Evolutionary conservation across 2,797 vertebrate genomes (phyloP).

Genomic region (Eospalax fontanierii): DNA sequence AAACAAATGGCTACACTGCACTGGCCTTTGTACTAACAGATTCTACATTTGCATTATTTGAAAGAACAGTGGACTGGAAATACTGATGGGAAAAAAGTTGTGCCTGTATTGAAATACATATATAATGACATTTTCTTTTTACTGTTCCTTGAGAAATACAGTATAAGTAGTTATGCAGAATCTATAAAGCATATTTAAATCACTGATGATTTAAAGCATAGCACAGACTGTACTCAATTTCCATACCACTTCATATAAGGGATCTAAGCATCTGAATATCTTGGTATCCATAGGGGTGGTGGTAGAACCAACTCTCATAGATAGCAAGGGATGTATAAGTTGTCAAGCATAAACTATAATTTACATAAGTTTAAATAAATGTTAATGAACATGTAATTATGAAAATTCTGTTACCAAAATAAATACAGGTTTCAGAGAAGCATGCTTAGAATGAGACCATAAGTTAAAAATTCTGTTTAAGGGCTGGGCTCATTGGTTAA

Average conservation of each 20-base stretch:
- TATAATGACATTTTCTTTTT: background rate
- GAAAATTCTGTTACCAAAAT: background rate
- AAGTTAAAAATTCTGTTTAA: slow-evolving; percentile 14
- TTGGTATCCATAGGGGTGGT: background rate
- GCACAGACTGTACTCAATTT: background rate
- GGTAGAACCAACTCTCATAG: background rate
- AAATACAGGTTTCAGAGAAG: slow-evolving; percentile 2
- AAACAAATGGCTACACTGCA: background rate
- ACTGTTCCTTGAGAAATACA: background rate
- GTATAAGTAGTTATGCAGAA: background rate
- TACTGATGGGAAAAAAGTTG: background rate
- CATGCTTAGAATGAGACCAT: background rate
- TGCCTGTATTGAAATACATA: background rate
- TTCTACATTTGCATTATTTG: background rate
- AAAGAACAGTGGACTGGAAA: background rate
- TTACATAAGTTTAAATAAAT: slow-evolving; percentile 26
- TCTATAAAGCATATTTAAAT: too few species aligned
- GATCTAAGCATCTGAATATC: too few species aligned
- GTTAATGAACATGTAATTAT: background rate
- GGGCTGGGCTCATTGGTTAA: too few species aligned
- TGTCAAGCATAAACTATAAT: background rate
- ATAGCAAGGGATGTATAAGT: background rate
- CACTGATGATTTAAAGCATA: background rate
- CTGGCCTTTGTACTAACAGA: background rate
- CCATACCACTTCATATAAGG: background rate